Evolutionary conservation across 2,888 invertebrate genomes (phyloP).

Genomic region (Stictocephala bisonia): DNA sequence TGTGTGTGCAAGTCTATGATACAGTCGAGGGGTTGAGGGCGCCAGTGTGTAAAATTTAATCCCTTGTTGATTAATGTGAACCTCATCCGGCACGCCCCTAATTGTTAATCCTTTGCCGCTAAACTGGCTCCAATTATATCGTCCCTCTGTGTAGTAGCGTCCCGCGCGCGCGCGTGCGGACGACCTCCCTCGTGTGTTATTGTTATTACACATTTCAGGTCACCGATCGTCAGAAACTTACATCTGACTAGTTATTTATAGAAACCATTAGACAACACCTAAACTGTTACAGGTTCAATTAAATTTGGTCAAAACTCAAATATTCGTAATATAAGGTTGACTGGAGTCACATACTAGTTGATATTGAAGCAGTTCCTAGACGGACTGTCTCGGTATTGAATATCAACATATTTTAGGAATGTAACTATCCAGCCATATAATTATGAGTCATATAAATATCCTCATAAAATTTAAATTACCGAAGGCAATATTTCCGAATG

Average conservation of each 20-base stretch:
- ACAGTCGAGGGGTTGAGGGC: neutral
- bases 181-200: neutral
- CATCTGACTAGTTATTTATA: neutral
- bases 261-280: neutral
- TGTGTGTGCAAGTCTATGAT: neutral
- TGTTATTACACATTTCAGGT: neutral
- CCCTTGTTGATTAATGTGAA: neutral
- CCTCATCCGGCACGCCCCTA: slow-evolving; percentile 9
- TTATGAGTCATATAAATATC: too few relatives aligned
- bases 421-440: too few relatives aligned
- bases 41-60: neutral
- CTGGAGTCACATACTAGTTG: too few relatives aligned
- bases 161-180: neutral
- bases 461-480: too few relatives aligned
- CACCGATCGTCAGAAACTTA: neutral
- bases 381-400: too few relatives aligned
- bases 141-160: neutral
- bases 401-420: too few relatives aligned
- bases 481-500: too few relatives aligned
- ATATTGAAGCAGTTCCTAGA: too few relatives aligned
- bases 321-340: too few relatives aligned
- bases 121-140: slow-evolving; percentile 13
- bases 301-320: too few relatives aligned
- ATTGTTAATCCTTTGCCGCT: slow-evolving; percentile 19
- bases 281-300: too few relatives aligned